Percentiles rank a stretch among this genome's conserved stretches.
These are phyloP conservation scores for Australoheros facetus DNA, from an alignment of 2,797 vertebrate species.

Conservation along the genomic window DNA sequence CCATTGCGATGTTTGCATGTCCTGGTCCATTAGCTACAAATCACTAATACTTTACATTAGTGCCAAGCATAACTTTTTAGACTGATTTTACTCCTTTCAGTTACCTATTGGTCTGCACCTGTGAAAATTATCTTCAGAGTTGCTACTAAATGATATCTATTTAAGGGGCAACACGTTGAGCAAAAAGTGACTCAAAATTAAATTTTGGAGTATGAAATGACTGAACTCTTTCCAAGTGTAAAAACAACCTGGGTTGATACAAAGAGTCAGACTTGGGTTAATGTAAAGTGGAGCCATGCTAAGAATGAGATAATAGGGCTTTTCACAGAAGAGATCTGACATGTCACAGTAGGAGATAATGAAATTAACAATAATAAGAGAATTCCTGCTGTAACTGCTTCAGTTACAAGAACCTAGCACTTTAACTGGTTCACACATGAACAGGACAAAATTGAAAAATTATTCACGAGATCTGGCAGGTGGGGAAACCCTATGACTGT, in stretches of 20 bases:
- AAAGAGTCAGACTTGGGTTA: neutral
- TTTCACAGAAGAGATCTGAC: neutral
- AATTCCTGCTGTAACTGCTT: neutral
- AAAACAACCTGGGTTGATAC: neutral
- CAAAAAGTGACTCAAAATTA: conserved; percentile 9
- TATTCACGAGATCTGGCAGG: too few relatives aligned
- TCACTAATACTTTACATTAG: conserved; percentile 5
- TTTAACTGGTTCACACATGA: neutral
- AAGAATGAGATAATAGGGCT: neutral
- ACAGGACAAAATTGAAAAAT: neutral
- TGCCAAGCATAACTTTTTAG: neutral
- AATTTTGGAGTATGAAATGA: neutral
- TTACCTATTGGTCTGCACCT: conserved; percentile 9
- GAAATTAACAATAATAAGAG: neutral
- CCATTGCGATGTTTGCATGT: conserved; percentile 9
- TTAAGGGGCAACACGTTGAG: conserved; percentile 4
- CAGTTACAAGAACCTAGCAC: neutral
- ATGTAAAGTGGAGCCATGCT: neutral
- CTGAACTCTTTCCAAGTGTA: neutral
- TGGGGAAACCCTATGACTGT: too few relatives aligned
- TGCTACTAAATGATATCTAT: conserved; percentile 1
- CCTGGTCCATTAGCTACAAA: conserved; percentile 30
- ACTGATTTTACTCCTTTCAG: conserved; percentile 19
- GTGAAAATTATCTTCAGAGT: neutral
- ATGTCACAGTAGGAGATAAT: neutral